These are phyloP conservation scores for Cryptoleucopteryx plumbea DNA, from an alignment of 2,113 vertebrate species.

Conservation along the genomic window DNA sequence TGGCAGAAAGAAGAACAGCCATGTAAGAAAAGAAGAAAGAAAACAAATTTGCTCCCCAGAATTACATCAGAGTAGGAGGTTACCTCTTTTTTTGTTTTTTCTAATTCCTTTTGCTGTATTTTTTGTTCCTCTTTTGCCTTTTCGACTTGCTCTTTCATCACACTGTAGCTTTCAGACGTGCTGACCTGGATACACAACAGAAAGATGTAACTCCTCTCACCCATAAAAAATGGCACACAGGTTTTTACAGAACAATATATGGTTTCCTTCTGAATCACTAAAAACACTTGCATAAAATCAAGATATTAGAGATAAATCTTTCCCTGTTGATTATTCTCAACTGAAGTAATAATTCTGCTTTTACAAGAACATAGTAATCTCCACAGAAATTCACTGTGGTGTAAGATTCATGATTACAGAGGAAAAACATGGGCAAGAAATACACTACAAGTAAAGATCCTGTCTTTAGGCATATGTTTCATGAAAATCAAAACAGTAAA, in stretches of 20 bases:
- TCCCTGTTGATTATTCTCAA: neutral
- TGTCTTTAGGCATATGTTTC: neutral
- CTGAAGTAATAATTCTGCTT: neutral
- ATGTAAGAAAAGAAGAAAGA: neutral
- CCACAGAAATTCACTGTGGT: neutral
- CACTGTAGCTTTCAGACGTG: neutral
- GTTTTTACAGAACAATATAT: neutral
- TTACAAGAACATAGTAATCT: neutral
- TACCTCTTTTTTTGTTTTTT: constrained; percentile 69
- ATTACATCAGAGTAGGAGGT: neutral
- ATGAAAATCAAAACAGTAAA: neutral
- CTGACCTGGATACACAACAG: neutral
- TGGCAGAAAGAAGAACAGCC: neutral
- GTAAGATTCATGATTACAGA: neutral
- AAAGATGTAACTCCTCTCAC: neutral
- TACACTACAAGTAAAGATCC: neutral
- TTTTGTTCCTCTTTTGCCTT: constrained; percentile 55
- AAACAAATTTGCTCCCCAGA: neutral
- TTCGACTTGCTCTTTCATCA: constrained; percentile 44
- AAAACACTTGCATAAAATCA: neutral
- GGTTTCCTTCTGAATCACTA: neutral
- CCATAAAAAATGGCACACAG: neutral
- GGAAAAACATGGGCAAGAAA: neutral
- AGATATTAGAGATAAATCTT: neutral
- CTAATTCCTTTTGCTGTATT: constrained; percentile 33